A percentile compares a stretch with the other conserved stretches of the same genome.
These are phyloP conservation scores for Akabosia matsudoensis DNA, from an alignment of 1,140 invertebrate species.

Conservation along the genomic window DNA sequence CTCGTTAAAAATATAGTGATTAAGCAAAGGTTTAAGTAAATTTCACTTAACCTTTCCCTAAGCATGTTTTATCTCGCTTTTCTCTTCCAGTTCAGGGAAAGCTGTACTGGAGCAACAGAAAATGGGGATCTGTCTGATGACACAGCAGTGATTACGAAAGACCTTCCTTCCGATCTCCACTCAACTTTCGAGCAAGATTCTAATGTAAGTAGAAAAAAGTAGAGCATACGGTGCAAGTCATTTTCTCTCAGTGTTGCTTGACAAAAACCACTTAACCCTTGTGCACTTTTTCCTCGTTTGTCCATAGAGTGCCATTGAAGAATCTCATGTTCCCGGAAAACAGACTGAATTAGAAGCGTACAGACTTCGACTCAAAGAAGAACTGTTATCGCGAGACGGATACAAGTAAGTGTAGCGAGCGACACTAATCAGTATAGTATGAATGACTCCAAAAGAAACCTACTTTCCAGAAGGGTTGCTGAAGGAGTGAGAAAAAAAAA, in stretches of 20 bases:
- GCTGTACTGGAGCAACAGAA: constrained; percentile 29
- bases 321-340: constrained; percentile 34
- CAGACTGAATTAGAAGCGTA: constrained; percentile 60
- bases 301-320: constrained; percentile 42
- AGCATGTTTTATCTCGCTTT: neutral
- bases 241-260: neutral
- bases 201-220: constrained; percentile 30
- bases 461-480: neutral
- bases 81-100: constrained; percentile 21
- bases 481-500: no score
- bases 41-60: neutral
- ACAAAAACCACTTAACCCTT: constrained; percentile 11
- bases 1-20: no score
- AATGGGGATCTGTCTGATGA: constrained; percentile 41
- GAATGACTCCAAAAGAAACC: no score
- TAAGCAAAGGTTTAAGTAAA: no score
- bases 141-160: constrained; percentile 40
- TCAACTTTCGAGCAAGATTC: constrained; percentile 45
- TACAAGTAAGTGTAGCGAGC: constrained; percentile 58
- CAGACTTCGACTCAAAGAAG: constrained; percentile 69
- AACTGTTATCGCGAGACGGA: constrained; percentile 75
- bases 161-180: constrained; percentile 42
- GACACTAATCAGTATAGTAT: neutral
- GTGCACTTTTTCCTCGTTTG: neutral
- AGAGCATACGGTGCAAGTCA: neutral